A percentile compares a stretch with the other conserved stretches of the same genome.
phyloP scores from a whole-genome alignment of 2,888 invertebrate genomes.

The Leptinotarsa haldemani region DNA sequence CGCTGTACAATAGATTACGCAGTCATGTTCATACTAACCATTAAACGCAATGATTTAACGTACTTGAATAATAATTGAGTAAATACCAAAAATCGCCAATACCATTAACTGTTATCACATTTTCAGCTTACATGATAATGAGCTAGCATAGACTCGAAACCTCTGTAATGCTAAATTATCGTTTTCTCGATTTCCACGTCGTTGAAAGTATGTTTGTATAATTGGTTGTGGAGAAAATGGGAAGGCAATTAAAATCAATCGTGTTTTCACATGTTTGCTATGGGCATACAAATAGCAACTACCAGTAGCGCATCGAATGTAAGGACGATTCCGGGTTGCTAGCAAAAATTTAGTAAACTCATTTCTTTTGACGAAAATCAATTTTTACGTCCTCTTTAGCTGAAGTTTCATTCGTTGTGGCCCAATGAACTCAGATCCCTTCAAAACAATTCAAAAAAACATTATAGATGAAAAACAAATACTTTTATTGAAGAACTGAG shows the following conservation, averaged over 20 bases:
- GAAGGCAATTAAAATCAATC: neutral
- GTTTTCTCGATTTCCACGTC: neutral
- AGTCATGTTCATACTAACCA: too few species aligned
- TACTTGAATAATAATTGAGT: neutral
- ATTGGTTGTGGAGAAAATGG: neutral
- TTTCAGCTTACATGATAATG: neutral
- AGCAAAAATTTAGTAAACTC: too few species aligned
- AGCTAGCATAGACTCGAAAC: neutral
- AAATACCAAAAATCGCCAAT: slow-evolving; percentile 1
- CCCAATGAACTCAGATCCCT: too few species aligned
- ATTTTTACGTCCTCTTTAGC: too few species aligned
- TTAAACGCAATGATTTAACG: neutral
- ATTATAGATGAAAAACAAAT: too few species aligned
- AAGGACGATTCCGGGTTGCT: too few species aligned
- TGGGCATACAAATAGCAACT: neutral
- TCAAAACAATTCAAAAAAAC: too few species aligned
- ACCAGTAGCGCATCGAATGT: neutral
- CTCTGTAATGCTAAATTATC: neutral
- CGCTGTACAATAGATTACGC: too few species aligned
- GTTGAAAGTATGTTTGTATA: neutral
- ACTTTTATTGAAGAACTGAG: too few species aligned
- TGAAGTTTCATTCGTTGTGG: too few species aligned
- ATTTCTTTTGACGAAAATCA: too few species aligned
- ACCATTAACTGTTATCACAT: neutral
- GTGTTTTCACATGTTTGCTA: neutral